Conservation (phyloP, 2,113 vertebrate genomes). For the Pogona vitticeps region DNA sequence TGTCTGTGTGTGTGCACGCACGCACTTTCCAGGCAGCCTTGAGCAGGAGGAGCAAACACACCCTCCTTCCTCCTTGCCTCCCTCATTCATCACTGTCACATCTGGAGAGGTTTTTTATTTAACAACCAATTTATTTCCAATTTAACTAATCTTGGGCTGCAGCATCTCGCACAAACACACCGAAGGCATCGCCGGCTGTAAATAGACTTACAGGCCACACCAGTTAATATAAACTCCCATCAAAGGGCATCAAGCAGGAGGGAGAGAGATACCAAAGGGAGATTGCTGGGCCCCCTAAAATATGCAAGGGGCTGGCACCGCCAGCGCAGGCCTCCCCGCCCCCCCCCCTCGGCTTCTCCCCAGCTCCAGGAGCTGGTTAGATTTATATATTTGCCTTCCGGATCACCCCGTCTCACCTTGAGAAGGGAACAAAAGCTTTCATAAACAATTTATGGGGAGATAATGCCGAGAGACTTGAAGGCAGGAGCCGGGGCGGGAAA, state of each 20-base stretch:
- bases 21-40: not conserved
- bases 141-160: slow-evolving; percentile 64
- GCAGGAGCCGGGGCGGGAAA: slow-evolving; percentile 14
- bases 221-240: slow-evolving; percentile 51
- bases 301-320: slow-evolving; percentile 1
- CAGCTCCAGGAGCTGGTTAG: slow-evolving; percentile 21
- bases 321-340: slow-evolving; percentile 16
- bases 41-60: slow-evolving; percentile 43
- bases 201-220: slow-evolving; percentile 49
- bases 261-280: not conserved
- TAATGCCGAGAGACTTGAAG: slow-evolving; percentile 9
- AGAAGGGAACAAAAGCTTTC: slow-evolving; percentile 64
- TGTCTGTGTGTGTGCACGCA: too few relatives aligned
- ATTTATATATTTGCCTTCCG: slow-evolving; percentile 64
- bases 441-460: slow-evolving; percentile 62
- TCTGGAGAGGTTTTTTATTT: slow-evolving; percentile 70
- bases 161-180: slow-evolving; percentile 56
- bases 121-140: slow-evolving; percentile 74
- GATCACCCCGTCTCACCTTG: slow-evolving; percentile 64
- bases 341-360: not conserved
- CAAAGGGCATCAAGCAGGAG: slow-evolving; percentile 34
- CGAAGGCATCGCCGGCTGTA: slow-evolving; percentile 35
- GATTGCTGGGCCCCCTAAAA: slow-evolving; percentile 15
- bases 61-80: slow-evolving; percentile 49
- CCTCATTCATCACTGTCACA: slow-evolving; percentile 68